Percentiles rank a stretch among this genome's conserved stretches.
Conservation (phyloP, 1,140 invertebrate genomes). For the Calephelis nemesis region DNA sequence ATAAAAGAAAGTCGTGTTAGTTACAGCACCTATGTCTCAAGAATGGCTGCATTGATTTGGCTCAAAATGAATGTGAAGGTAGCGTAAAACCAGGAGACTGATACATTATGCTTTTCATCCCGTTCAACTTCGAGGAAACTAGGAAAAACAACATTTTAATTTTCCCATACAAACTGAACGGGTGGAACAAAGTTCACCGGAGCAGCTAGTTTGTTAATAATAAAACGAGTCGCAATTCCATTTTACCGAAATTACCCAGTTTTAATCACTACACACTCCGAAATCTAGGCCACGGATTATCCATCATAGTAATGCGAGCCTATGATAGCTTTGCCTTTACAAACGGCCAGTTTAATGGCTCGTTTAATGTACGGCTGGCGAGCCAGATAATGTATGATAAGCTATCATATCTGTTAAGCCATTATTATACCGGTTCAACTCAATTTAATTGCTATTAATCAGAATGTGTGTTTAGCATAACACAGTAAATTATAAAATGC, state of each 20-base stretch:
- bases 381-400: conserved; percentile 9
- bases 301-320: conserved; percentile 4
- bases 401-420: not conserved
- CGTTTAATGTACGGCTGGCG: conserved; percentile 10
- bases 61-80: no score
- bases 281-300: conserved; percentile 12
- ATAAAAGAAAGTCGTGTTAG: no score
- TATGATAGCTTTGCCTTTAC: conserved; percentile 13
- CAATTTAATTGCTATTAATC: not conserved
- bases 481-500: not conserved
- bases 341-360: conserved; percentile 6
- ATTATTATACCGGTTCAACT: not conserved
- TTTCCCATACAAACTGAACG: no score
- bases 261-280: conserved; percentile 7
- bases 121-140: no score
- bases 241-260: not conserved
- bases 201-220: no score
- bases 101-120: no score
- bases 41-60: no score
- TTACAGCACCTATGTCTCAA: no score
- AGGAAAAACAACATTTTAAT: no score
- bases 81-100: no score
- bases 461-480: not conserved
- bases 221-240: not conserved
- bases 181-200: no score